phyloP scores from a whole-genome alignment of 1,140 invertebrate genomes.

The Vanessa atalanta region DNA sequence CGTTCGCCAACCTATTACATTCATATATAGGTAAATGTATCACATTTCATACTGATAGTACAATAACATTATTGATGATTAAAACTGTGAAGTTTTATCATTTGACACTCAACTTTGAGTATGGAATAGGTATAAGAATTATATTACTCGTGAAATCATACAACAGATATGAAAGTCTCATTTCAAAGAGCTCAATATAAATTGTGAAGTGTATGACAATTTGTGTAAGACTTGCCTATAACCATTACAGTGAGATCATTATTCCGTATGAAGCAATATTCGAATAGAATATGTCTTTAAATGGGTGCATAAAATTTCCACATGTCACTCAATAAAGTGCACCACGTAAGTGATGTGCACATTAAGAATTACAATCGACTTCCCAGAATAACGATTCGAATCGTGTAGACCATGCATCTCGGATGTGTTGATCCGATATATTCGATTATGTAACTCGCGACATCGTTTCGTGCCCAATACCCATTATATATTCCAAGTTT shows the following conservation, averaged over 20 bases:
- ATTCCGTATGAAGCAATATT: constrained; percentile 30
- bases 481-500: constrained; percentile 68
- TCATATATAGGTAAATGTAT: no score
- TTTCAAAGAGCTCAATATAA: constrained; percentile 26
- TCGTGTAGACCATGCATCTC: constrained; percentile 49
- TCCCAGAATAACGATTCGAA: constrained; percentile 50
- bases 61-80: no score
- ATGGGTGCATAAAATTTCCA: constrained; percentile 21
- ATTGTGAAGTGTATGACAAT: constrained; percentile 32
- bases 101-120: not conserved
- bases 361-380: constrained; percentile 40
- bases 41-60: not conserved
- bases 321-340: not conserved
- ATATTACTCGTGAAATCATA: constrained; percentile 1
- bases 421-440: constrained; percentile 46
- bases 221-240: constrained; percentile 34
- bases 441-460: constrained; percentile 54
- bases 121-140: not conserved
- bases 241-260: constrained; percentile 33
- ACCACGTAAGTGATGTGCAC: constrained; percentile 19
- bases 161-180: constrained; percentile 14
- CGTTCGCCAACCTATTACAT: no score
- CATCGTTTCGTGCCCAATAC: constrained; percentile 61
- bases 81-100: not conserved
- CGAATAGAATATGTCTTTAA: constrained; percentile 31